phyloP scores from a whole-genome alignment of 2,797 vertebrate species.

The Brachyalestes nurse region DNA sequence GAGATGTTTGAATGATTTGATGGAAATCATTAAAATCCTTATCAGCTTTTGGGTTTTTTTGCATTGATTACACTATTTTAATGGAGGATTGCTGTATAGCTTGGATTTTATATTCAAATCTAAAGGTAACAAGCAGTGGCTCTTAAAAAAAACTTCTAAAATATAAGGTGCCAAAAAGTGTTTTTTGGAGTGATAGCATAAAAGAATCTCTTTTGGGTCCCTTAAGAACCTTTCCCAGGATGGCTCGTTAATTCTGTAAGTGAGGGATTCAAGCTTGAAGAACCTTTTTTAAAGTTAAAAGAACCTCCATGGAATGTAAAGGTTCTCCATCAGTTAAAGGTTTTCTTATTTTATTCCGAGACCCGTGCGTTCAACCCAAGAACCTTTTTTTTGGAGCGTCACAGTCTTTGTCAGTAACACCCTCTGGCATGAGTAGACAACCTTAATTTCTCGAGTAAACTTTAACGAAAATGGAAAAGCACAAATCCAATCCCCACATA shows the following conservation, averaged over 20 bases:
- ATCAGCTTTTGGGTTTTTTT: not conserved
- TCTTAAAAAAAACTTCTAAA: not conserved
- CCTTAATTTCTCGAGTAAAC: slow-evolving; percentile 72
- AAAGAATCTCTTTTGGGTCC: no score
- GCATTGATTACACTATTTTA: not conserved
- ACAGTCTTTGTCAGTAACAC: slow-evolving; percentile 37
- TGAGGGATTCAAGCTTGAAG: not conserved
- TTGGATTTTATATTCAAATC: slow-evolving; percentile 7
- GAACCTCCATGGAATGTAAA: not conserved
- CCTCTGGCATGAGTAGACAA: slow-evolving; percentile 69
- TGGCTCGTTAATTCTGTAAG: not conserved
- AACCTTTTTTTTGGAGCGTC: not conserved
- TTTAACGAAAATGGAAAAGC: slow-evolving; percentile 77
- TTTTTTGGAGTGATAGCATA: no score
- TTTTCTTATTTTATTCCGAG: no score
- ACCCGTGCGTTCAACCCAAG: not conserved
- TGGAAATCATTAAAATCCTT: not conserved
- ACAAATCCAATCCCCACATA: slow-evolving; percentile 87
- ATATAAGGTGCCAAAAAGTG: no score
- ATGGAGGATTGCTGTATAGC: not conserved
- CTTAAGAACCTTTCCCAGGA: not conserved
- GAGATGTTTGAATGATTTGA: slow-evolving; percentile 7
- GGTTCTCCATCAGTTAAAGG: not conserved
- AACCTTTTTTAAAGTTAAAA: not conserved
- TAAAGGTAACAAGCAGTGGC: slow-evolving; percentile 1